phyloP scores from a whole-genome alignment of 2,113 vertebrate species.

The Tupaia chinensis region DNA sequence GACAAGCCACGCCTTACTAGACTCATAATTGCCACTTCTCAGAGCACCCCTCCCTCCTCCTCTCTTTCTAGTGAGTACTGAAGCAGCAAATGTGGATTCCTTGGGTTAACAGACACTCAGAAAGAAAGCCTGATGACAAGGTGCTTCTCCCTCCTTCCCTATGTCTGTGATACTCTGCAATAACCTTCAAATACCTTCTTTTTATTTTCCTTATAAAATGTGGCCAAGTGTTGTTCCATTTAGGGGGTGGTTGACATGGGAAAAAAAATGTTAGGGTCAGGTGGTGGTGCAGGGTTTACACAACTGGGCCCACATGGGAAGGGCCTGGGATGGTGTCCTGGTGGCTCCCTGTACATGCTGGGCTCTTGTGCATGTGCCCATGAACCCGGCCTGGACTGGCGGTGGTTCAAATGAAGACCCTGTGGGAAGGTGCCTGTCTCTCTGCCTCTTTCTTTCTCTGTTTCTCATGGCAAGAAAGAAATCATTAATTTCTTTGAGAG shows the following conservation, averaged over 20 bases:
- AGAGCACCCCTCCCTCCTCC: accelerated
- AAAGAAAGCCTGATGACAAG: neutral
- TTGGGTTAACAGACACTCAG: neutral
- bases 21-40: neutral
- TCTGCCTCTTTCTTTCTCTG: too few relatives aligned
- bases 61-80: neutral
- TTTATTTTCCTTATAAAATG: neutral
- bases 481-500: too few relatives aligned
- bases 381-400: too few relatives aligned
- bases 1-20: neutral
- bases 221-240: neutral
- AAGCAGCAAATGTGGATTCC: neutral
- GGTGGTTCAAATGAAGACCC: too few relatives aligned
- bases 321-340: too few relatives aligned
- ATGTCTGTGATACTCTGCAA: neutral
- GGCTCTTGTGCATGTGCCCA: too few relatives aligned
- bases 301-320: too few relatives aligned
- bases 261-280: neutral
- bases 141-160: neutral
- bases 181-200: neutral
- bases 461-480: too few relatives aligned
- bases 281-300: too few relatives aligned
- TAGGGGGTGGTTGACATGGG: neutral
- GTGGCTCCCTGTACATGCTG: too few relatives aligned
- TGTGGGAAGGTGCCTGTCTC: too few relatives aligned